Percentiles rank a stretch among this genome's conserved stretches.
Conservation (phyloP, 2,113 vertebrate species). For the Archocentrus centrarchus region DNA sequence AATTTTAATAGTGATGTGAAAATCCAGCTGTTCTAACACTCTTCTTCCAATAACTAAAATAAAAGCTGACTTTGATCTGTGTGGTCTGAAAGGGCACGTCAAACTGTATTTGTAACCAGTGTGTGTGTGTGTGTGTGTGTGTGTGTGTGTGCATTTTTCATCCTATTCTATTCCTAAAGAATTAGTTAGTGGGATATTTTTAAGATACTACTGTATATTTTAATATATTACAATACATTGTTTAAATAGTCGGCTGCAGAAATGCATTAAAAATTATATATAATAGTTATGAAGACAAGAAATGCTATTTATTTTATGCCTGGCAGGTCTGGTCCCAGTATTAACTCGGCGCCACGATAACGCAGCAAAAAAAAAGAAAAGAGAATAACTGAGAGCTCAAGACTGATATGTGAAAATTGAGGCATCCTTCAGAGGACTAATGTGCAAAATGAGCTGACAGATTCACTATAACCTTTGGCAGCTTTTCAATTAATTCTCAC, state of each 20-base stretch:
- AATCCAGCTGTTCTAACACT: background rate
- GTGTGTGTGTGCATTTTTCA: background rate
- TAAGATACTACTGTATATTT: background rate
- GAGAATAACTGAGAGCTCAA: constrained; percentile 15
- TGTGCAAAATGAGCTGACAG: constrained; percentile 48
- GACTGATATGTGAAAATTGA: constrained; percentile 49
- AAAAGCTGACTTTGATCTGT: background rate
- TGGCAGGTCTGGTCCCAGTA: background rate
- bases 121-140: background rate
- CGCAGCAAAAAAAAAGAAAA: background rate
- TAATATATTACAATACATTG: background rate
- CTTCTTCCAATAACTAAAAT: background rate
- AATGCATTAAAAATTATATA: background rate
- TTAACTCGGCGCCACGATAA: background rate
- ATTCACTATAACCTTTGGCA: constrained; percentile 20
- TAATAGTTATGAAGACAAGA: background rate
- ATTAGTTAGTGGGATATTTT: background rate
- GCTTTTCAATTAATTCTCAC: constrained; percentile 49
- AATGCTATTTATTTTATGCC: background rate
- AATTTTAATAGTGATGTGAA: background rate
- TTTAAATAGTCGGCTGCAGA: background rate
- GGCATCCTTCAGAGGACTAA: constrained; percentile 5
- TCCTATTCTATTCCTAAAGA: background rate
- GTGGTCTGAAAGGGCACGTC: background rate
- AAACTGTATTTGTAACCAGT: background rate